Conservation (phyloP, 2,797 vertebrate genomes). For the Antrozous pallidus region DNA sequence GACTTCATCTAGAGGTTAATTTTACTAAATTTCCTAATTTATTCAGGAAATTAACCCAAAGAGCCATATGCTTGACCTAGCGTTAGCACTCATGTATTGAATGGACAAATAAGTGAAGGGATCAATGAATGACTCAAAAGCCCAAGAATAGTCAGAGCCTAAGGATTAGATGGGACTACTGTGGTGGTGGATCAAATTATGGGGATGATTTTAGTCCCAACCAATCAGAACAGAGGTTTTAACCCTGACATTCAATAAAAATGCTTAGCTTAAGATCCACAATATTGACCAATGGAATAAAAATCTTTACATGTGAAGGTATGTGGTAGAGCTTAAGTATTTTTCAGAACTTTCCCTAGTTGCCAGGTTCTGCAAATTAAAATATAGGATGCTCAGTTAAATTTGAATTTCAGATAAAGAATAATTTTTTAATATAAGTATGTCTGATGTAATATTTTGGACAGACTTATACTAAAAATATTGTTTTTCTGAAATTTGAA, state of each 20-base stretch:
- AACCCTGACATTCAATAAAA: background rate
- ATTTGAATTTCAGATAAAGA: constrained; percentile 12
- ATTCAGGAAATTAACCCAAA: background rate
- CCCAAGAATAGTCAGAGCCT: background rate
- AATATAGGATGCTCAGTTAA: background rate
- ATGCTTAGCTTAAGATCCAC: background rate
- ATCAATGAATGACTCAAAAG: background rate
- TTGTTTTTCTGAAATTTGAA: background rate
- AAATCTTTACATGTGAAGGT: background rate
- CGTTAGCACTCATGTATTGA: background rate
- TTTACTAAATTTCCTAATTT: background rate
- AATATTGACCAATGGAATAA: background rate
- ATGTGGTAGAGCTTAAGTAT: background rate
- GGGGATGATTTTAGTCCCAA: background rate
- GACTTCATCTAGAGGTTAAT: background rate
- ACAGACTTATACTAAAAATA: background rate
- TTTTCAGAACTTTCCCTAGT: background rate
- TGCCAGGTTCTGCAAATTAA: constrained; percentile 22
- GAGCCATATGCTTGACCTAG: background rate
- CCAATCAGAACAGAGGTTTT: background rate
- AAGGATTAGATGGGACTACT: background rate
- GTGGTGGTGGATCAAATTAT: no score
- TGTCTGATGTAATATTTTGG: background rate
- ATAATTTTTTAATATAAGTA: background rate
- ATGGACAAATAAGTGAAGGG: background rate